Conservation (phyloP, 1,140 invertebrate species). For the Drosophila azteca region DNA sequence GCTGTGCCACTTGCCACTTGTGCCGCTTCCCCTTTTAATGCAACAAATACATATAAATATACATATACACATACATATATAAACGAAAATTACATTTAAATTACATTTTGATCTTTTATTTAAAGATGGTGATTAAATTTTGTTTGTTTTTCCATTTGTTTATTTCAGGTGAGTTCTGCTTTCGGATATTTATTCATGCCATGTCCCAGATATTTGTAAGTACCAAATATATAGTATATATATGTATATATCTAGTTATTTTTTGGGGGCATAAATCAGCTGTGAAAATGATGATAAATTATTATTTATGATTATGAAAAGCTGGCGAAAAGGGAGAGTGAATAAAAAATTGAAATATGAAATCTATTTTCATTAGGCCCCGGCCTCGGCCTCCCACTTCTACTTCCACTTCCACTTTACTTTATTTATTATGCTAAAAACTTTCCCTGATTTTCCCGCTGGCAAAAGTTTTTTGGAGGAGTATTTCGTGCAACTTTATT, state of each 20-base stretch:
- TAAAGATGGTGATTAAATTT: constrained; percentile 33
- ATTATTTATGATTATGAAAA: constrained; percentile 20
- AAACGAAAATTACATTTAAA: constrained; percentile 68
- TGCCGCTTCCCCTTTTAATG: constrained; percentile 31
- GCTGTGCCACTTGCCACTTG: constrained; percentile 3
- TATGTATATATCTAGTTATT: constrained; percentile 14
- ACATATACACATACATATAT: constrained; percentile 18
- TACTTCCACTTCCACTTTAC: constrained; percentile 54
- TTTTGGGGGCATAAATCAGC: constrained; percentile 60
- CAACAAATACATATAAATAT: background rate
- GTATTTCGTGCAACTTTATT: constrained; percentile 82
- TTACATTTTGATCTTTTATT: constrained; percentile 58
- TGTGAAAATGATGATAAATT: constrained; percentile 75
- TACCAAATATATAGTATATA: constrained; percentile 46
- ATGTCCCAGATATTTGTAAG: constrained; percentile 32
- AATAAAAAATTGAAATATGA: constrained; percentile 49
- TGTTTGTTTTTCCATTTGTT: constrained; percentile 31
- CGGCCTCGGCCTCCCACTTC: constrained; percentile 11
- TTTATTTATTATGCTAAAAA: constrained; percentile 79
- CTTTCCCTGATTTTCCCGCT: too few relatives aligned
- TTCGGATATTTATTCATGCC: constrained; percentile 3
- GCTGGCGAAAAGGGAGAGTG: constrained; percentile 38
- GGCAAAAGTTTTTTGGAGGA: constrained; percentile 48
- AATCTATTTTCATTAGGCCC: constrained; percentile 75
- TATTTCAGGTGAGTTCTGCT: constrained; percentile 60